Evolutionary conservation across 2,888 invertebrate species (phyloP).

Genomic region (Heliconius charithonia): DNA sequence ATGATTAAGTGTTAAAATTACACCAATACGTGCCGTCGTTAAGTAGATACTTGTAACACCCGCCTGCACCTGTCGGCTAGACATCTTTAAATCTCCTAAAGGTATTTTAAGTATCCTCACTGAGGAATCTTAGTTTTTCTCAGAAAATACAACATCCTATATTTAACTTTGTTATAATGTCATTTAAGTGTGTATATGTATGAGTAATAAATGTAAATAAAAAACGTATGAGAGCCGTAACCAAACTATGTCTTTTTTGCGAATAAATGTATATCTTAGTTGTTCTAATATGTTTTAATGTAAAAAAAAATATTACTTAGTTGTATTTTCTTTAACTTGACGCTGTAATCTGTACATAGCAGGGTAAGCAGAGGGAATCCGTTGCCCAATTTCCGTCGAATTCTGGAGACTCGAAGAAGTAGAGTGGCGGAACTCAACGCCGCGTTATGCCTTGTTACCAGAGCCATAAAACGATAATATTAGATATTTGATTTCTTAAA

Average conservation of each 20-base stretch:
- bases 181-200: background rate
- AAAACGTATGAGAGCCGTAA: background rate
- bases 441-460: too few relatives aligned
- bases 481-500: too few relatives aligned
- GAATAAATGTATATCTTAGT: background rate
- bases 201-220: background rate
- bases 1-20: slow-evolving; percentile 35
- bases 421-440: too few relatives aligned
- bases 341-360: too few relatives aligned
- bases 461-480: too few relatives aligned
- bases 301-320: background rate
- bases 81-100: slow-evolving; percentile 37
- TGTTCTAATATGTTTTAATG: too few relatives aligned
- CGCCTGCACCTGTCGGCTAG: slow-evolving; percentile 29
- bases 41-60: slow-evolving; percentile 1
- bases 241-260: background rate
- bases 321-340: too few relatives aligned
- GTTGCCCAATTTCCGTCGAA: too few relatives aligned
- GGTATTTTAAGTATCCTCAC: slow-evolving; percentile 34
- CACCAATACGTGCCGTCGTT: background rate
- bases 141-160: slow-evolving; percentile 27
- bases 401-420: too few relatives aligned
- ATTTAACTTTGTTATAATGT: slow-evolving; percentile 5
- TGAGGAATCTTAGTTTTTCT: slow-evolving; percentile 28
- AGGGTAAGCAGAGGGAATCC: too few relatives aligned